Evolutionary conservation across 2,113 vertebrate species (phyloP), one percentile per base, ranked within the genome.

Genomic region (Clupea harengus): DNA sequence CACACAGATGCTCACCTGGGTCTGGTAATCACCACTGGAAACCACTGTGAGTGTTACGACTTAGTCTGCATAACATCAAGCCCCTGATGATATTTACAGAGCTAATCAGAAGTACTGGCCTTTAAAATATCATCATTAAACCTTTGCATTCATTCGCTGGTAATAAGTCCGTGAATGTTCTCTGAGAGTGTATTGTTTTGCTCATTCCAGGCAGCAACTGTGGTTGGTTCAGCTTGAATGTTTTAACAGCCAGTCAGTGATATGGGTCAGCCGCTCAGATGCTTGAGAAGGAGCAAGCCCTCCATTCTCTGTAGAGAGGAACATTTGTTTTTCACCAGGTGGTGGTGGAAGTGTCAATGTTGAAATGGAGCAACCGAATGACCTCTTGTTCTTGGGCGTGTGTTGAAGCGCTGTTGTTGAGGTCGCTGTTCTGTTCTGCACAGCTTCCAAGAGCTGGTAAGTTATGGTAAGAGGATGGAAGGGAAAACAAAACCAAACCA

Each of bases 251-350:
- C 54, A 54, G 75, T 52, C 86, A 85, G 84, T 72, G 88, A 57
- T 86, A 32, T 17, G 86, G 82, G 32, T 89, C 89, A 89, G 84
- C 85, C 88, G 54, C 67, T 90, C 87, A 89, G 86, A 89, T 88
- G 89, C 87, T 49, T 78, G 85, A 82, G 9, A 82, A 85, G 84
- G 57, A 81, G 22, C 52, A 9, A 45, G 85, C 75, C 83, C 17
- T 83, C 81, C 88, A 86, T 86, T 87, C 45, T 72, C 88, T 25
- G 44, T 45, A 25, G 89, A 83, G 45, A 87, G 85, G 87, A 89
- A 91, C 88, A 89, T 90, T 92, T 90, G 88, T 90, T 87, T 89
- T 84, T 86, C 92, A 84, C 88, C 88, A 90, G 89, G 90, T 91
- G 89, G 72, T 78, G 72, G 25, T 78, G 72, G 72, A 39, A 32